Percentiles rank a stretch among this genome's conserved stretches.
Conservation (phyloP, 2,113 vertebrate species). For the Thermophis baileyi region DNA sequence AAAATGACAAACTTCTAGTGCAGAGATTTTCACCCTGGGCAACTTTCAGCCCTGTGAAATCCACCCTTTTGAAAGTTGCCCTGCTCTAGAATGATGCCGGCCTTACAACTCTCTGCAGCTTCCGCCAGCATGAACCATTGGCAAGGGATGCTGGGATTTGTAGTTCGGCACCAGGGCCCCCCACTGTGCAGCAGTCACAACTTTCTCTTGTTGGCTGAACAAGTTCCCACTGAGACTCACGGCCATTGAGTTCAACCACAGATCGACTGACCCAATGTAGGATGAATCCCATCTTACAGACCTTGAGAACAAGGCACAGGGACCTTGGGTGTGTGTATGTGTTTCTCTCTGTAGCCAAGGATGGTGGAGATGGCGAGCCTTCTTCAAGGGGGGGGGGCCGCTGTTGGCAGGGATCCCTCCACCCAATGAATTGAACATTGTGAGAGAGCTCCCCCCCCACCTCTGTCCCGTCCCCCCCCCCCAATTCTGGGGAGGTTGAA, state of each 20-base stretch:
- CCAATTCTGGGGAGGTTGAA: neutral
- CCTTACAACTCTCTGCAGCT: neutral
- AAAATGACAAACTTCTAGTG: neutral
- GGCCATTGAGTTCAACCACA: neutral
- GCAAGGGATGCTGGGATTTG: neutral
- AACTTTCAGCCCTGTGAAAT: neutral
- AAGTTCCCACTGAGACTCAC: neutral
- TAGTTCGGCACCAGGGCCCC: neutral
- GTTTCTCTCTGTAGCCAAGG: neutral
- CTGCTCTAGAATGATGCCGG: neutral
- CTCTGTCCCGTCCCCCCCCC: too few species aligned
- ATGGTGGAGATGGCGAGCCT: neutral
- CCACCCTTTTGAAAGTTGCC: neutral
- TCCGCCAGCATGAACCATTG: neutral
- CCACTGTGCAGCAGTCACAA: too few species aligned
- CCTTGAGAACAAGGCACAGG: neutral
- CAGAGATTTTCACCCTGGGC: neutral
- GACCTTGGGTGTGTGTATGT: too few species aligned
- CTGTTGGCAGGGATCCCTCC: neutral
- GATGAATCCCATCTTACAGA: neutral
- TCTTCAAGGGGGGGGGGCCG: neutral
- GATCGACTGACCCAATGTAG: neutral
- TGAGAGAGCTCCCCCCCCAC: neutral
- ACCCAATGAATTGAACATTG: neutral
- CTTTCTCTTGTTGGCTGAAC: neutral